Evolutionary conservation across 2,888 invertebrate species (phyloP).

Genomic region (Pegoplata infirma): DNA sequence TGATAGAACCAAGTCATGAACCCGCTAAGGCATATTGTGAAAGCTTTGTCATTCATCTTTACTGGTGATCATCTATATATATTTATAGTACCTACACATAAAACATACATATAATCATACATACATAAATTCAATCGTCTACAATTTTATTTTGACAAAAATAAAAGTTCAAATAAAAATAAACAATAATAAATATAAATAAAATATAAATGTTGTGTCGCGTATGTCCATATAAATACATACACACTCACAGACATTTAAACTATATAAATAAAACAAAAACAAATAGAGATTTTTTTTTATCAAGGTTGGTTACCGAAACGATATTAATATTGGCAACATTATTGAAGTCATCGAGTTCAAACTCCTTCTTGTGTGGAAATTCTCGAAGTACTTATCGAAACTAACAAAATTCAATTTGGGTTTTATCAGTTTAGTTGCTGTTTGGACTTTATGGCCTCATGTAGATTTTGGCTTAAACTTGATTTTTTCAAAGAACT

Average conservation of each 20-base stretch:
- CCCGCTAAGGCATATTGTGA: neutral
- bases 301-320: no score
- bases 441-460: no score
- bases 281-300: constrained; percentile 32
- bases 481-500: no score
- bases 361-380: no score
- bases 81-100: neutral
- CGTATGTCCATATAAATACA: neutral
- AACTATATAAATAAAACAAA: neutral
- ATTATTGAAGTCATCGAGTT: no score
- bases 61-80: neutral
- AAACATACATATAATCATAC: neutral
- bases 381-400: no score
- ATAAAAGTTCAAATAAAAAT: constrained; percentile 21
- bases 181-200: constrained; percentile 27
- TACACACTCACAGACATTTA: neutral
- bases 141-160: neutral
- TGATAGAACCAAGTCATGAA: neutral
- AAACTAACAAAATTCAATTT: no score
- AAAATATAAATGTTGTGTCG: constrained; percentile 24
- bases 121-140: neutral
- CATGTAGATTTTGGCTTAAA: no score
- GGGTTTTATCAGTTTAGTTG: no score
- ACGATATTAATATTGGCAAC: no score
- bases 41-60: neutral